phyloP scores from a whole-genome alignment of 2,113 vertebrate species.

The Brachirus orientalis region DNA sequence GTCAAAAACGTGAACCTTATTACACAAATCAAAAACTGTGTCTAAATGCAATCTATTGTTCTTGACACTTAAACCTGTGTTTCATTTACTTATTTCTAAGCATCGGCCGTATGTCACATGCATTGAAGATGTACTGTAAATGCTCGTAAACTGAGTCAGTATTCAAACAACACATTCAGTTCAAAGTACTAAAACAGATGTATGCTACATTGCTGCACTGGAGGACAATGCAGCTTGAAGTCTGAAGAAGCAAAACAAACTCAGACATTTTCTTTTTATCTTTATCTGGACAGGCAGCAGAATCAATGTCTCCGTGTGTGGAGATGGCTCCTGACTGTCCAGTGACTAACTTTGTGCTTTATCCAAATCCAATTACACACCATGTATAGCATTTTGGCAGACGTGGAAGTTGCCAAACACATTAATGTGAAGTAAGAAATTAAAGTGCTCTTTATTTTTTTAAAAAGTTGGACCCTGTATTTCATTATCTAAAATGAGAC shows the following conservation, averaged over 20 bases:
- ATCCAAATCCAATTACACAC: slow-evolving; percentile 54
- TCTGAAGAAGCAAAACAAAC: slow-evolving; percentile 30
- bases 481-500: slow-evolving; percentile 5
- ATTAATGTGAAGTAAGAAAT: background rate
- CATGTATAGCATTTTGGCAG: slow-evolving; percentile 5
- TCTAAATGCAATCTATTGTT: background rate
- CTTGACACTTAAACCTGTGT: background rate
- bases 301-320: slow-evolving; percentile 56
- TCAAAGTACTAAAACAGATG: slow-evolving; percentile 41
- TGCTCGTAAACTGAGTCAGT: background rate
- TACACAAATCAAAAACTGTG: background rate
- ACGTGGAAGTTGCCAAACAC: background rate
- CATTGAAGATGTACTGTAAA: slow-evolving; percentile 18
- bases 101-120: slow-evolving; percentile 14
- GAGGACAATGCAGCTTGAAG: slow-evolving; percentile 55
- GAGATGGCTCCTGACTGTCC: slow-evolving; percentile 66
- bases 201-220: slow-evolving; percentile 31
- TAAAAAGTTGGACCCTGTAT: background rate
- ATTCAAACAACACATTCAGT: slow-evolving; percentile 26
- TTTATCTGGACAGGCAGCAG: slow-evolving; percentile 52
- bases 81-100: slow-evolving; percentile 2
- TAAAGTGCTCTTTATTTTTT: no score
- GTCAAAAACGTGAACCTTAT: background rate
- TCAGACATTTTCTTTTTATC: slow-evolving; percentile 30
- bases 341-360: slow-evolving; percentile 21